Percentiles rank a stretch among this genome's conserved stretches.
Conservation (phyloP, 1,140 invertebrate genomes). For the Drosophila rufa region DNA sequence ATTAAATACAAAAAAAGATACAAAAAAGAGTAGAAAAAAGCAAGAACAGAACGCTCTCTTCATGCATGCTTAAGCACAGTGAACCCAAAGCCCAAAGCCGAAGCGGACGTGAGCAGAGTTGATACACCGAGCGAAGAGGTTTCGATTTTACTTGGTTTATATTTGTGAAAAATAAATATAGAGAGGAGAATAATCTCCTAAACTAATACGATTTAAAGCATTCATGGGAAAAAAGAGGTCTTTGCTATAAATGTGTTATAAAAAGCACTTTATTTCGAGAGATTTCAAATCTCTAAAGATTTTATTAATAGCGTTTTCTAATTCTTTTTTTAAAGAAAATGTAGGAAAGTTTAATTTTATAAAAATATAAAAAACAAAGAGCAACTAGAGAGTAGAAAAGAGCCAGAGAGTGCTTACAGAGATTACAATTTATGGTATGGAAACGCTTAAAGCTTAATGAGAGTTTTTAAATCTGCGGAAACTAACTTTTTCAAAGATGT, state of each 20-base stretch:
- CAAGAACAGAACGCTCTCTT: slow-evolving; percentile 55
- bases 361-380: no score
- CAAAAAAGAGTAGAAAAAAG: slow-evolving; percentile 18
- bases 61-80: slow-evolving; percentile 70
- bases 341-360: no score
- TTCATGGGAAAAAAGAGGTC: not conserved
- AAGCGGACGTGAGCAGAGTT: slow-evolving; percentile 11
- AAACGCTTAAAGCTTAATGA: no score
- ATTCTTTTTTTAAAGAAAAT: not conserved
- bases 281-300: not conserved
- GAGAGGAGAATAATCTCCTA: not conserved
- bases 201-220: not conserved
- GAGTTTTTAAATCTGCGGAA: no score
- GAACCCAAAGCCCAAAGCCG: slow-evolving; percentile 29
- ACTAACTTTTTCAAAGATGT: no score
- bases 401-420: no score
- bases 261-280: not conserved
- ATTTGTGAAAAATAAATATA: not conserved
- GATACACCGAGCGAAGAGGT: not conserved
- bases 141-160: not conserved
- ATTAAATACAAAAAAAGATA: slow-evolving; percentile 55
- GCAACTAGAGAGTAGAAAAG: no score
- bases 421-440: no score
- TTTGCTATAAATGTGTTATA: not conserved
- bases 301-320: no score